Conservation (phyloP, 2,888 invertebrate genomes). For the Aproaerema taeniolella region DNA sequence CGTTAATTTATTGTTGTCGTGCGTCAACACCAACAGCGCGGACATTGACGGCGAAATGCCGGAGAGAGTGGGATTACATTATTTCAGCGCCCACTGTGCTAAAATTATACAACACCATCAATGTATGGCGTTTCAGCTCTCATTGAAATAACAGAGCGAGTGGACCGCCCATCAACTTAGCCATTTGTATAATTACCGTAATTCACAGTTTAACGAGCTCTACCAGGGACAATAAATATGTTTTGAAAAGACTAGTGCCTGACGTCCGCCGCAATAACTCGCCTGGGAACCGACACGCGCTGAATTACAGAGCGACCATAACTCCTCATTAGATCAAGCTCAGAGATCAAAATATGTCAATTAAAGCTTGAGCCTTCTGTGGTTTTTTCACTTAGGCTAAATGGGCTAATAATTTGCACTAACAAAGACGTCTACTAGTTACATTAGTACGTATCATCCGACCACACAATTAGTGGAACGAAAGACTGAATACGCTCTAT, state of each 20-base stretch:
- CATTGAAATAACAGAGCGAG: constrained; percentile 6
- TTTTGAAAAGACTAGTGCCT: constrained; percentile 12
- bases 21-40: constrained; percentile 35
- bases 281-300: constrained; percentile 25
- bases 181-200: constrained; percentile 10
- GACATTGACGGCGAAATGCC: constrained; percentile 25
- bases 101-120: constrained; percentile 16
- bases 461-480: neutral
- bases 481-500: neutral
- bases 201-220: constrained; percentile 10
- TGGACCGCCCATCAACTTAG: neutral
- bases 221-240: constrained; percentile 15
- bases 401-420: too few species aligned
- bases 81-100: constrained; percentile 18
- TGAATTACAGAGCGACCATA: constrained; percentile 28
- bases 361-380: constrained; percentile 24
- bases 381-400: constrained; percentile 15
- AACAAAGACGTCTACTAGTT: too few species aligned
- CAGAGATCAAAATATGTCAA: constrained; percentile 28
- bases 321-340: constrained; percentile 38
- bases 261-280: constrained; percentile 22
- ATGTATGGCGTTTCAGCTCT: constrained; percentile 11
- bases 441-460: too few species aligned
- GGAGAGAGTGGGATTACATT: constrained; percentile 26
- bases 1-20: constrained; percentile 63